These are phyloP conservation scores for Tachycineta bicolor DNA, from an alignment of 2,113 vertebrate species.

Conservation along the genomic window DNA sequence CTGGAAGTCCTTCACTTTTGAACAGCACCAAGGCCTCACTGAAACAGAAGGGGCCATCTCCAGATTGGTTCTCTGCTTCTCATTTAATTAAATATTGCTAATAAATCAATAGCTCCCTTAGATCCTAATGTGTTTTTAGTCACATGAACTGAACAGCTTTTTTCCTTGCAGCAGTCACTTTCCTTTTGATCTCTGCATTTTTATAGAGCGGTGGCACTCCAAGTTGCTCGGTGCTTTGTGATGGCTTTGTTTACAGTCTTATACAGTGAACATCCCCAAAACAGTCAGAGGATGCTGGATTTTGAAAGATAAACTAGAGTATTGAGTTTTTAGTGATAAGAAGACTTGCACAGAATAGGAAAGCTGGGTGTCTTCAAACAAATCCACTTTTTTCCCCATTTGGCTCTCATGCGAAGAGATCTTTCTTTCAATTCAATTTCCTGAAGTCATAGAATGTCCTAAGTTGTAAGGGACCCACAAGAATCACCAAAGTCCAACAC, in stretches of 20 bases:
- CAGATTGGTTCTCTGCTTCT: background rate
- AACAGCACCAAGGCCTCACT: background rate
- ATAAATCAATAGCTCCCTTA: background rate
- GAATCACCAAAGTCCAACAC: background rate
- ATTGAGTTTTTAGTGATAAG: background rate
- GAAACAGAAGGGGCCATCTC: background rate
- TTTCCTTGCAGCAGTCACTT: background rate
- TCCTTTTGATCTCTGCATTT: background rate
- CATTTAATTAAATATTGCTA: background rate
- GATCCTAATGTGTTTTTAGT: background rate
- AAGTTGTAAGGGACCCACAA: background rate
- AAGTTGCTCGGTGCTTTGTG: background rate
- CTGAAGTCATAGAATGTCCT: background rate
- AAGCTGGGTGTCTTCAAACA: background rate
- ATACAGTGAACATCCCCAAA: background rate
- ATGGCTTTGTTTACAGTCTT: background rate
- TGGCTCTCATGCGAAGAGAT: rapidly evolving
- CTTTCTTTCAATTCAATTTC: background rate
- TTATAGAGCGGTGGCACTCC: background rate
- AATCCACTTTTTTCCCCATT: background rate
- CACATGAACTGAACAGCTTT: background rate
- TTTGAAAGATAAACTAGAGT: background rate
- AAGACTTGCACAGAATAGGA: background rate
- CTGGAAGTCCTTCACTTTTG: background rate
- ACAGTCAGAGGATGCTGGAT: background rate